These are phyloP conservation scores for Bellardia bayeri DNA, from an alignment of 2,888 invertebrate species.

Conservation along the genomic window DNA sequence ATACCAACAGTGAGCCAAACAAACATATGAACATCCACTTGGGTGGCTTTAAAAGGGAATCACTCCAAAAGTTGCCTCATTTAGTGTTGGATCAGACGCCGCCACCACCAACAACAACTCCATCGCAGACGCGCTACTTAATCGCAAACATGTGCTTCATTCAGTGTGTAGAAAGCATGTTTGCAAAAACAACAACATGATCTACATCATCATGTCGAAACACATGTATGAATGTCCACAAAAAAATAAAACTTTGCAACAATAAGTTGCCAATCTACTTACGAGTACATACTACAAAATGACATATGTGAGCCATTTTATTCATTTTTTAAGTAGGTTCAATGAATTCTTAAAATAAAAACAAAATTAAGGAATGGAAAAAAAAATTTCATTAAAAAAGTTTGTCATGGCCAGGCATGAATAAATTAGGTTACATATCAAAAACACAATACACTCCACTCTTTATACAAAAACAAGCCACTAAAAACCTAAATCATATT, in stretches of 20 bases:
- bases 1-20: background rate
- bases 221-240: constrained; percentile 33
- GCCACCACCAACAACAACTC: constrained; percentile 6
- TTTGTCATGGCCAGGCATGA: constrained; percentile 40
- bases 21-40: constrained; percentile 44
- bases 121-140: constrained; percentile 10
- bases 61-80: constrained; percentile 33
- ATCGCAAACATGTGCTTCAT: background rate
- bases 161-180: background rate
- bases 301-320: constrained; percentile 67
- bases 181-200: constrained; percentile 51
- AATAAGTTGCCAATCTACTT: constrained; percentile 16
- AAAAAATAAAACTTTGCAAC: constrained; percentile 40
- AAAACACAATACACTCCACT: background rate
- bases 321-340: constrained; percentile 47
- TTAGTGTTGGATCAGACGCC: constrained; percentile 52
- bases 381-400: constrained; percentile 14
- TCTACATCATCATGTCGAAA: constrained; percentile 37
- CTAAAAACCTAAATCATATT: constrained; percentile 33
- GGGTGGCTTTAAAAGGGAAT: constrained; percentile 66
- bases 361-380: background rate
- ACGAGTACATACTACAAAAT: constrained; percentile 19
- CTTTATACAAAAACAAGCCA: background rate
- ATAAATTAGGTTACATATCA: constrained; percentile 62
- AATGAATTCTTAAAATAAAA: constrained; percentile 66